Conservation (phyloP, 2,888 invertebrate species). For the Nephrotoma appendiculata region DNA sequence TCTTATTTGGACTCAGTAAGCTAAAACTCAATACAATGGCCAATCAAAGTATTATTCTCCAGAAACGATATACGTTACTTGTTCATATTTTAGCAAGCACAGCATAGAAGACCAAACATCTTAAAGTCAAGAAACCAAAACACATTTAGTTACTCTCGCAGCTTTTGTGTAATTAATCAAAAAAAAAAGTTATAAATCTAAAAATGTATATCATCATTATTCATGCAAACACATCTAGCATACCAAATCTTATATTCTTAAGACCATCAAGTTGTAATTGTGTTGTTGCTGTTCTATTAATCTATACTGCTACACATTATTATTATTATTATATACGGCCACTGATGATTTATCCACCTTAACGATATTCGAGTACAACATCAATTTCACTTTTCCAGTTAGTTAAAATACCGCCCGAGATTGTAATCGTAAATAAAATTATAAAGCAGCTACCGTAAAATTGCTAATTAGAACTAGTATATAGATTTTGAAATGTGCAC, state of each 20-base stretch:
- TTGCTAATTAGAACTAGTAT: background rate
- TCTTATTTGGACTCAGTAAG: too few relatives aligned
- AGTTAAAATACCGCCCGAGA: background rate
- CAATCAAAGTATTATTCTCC: too few relatives aligned
- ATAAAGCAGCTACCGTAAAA: background rate
- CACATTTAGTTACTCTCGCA: background rate
- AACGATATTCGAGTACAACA: background rate
- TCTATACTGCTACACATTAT: background rate
- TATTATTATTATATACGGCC: background rate
- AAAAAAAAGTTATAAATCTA: background rate
- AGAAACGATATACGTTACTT: too few relatives aligned
- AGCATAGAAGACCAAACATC: background rate
- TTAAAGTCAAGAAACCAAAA: background rate
- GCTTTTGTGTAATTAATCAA: background rate
- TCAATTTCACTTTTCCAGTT: background rate
- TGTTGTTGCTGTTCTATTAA: background rate
- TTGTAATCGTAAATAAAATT: background rate
- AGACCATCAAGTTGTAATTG: background rate
- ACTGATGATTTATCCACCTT: background rate
- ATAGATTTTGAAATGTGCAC: background rate
- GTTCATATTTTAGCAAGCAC: background rate
- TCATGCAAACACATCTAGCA: background rate
- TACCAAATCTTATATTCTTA: background rate
- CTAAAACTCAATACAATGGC: too few relatives aligned
- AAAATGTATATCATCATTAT: background rate